Base-by-base conservation (phyloP, 2,797 vertebrate genomes). In the Eospalax fontanierii region DNA sequence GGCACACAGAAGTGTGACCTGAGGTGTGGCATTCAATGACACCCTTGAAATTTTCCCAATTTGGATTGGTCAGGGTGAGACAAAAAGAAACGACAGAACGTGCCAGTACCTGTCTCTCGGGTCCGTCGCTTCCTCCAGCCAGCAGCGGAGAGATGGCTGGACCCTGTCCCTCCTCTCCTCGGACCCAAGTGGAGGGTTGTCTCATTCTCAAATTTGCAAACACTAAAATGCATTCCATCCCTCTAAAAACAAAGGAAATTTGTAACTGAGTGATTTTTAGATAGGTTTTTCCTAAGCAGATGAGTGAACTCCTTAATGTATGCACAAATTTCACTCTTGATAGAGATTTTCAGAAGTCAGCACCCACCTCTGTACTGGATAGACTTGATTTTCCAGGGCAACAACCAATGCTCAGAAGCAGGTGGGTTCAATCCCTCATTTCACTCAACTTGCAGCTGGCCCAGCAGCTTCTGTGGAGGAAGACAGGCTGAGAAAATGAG, bases 221-320 rank as follows among this genome's bases (percentile, higher is more conserved):
- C 71, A 85, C 43, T 21, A 90, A 96, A 87, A 86, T 88, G 92
- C 96, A 97, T 96, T 97, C 97, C 97, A 91, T 80, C 73, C 75
- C 82, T 79, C 92, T 76, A 40, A 68, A 89, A 93, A 50, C 38
- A 76, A 87, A 81, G n/a, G 33, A 38, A 38, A 70, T 76, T 24
- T n/a, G 21, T n/a, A 65, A 74, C 6, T 9, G 30, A 90, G 61
- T 22, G 59, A 76, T 54, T 57, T 16, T 19, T 46, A 79, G 61
- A 35, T 26, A 94, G 76, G 74, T 74, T 91, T 71, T 91, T 57
- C 81, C 68, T 30, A 18, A 61, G 15, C n/a, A 11, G 88, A 92
- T 30, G 63, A 61, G 14, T 61, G 84, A 70, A 54, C 21, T 8
- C 46, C 38, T 38, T 46, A 57, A 22, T 30, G 1, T 3, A 11